Percentiles rank a stretch among this genome's conserved stretches.
Evolutionary conservation across 1,140 invertebrate genomes (phyloP).

Genomic region (Diorhabda carinulata): DNA sequence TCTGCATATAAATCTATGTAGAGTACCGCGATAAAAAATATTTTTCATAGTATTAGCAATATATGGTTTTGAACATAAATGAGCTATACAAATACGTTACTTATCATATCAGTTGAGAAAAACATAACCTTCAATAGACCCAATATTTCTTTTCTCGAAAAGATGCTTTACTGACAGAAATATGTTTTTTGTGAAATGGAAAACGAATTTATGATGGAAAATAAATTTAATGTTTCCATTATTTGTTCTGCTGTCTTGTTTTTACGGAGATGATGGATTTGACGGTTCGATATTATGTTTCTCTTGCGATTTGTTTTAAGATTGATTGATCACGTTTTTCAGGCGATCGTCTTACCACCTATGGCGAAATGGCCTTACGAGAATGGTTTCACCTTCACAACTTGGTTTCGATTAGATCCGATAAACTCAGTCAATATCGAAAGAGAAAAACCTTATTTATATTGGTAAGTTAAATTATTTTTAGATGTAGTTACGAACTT

Average conservation of each 20-base stretch:
- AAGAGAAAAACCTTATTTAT: conserved; percentile 96
- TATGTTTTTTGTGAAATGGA: too few species aligned
- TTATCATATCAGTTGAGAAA: too few species aligned
- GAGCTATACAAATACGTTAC: too few species aligned
- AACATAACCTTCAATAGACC: too few species aligned
- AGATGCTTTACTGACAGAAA: too few species aligned
- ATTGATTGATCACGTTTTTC: conserved; percentile 34
- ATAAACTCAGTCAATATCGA: conserved; percentile 98
- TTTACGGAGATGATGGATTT: not conserved
- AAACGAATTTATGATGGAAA: not conserved
- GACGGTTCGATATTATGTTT: not conserved
- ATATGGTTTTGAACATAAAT: too few species aligned
- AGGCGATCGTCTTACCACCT: conserved; percentile 95
- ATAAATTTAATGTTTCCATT: not conserved
- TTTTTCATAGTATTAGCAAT: too few species aligned
- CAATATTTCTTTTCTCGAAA: too few species aligned
- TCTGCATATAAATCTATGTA: too few species aligned
- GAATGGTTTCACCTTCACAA: conserved; percentile 98
- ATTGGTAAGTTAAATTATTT: conserved; percentile 70
- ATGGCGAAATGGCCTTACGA: conserved; percentile 97
- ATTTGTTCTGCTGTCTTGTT: not conserved
- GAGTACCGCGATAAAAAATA: too few species aligned
- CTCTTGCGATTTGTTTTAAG: not conserved
- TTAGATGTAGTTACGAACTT: too few species aligned
- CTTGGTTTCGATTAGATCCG: conserved; percentile 98